A percentile compares a stretch with the other conserved stretches of the same genome.
phyloP scores from a whole-genome alignment of 1,140 invertebrate species.

The Asbolus verrucosus region DNA sequence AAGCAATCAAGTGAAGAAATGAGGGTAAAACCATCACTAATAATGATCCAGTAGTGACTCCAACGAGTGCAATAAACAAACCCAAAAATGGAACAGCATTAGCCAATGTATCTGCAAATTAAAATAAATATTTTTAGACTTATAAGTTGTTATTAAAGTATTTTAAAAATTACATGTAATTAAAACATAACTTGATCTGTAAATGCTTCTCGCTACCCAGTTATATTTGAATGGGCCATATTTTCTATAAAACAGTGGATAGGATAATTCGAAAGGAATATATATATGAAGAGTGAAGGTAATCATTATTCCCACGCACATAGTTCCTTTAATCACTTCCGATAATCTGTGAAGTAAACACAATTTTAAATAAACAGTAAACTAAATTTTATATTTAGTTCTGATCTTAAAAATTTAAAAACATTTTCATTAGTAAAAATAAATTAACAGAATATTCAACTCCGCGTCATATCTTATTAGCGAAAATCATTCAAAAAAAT shows the following conservation, averaged over 20 bases:
- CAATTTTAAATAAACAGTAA: too few relatives aligned
- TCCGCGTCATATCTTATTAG: too few relatives aligned
- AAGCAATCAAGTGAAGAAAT: constrained; percentile 7
- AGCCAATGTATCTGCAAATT: constrained; percentile 13
- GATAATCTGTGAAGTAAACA: too few relatives aligned
- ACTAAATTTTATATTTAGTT: too few relatives aligned
- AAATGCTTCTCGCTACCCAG: not conserved
- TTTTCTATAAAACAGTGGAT: constrained; percentile 16
- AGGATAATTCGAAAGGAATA: constrained; percentile 41
- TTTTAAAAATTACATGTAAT: constrained; percentile 14
- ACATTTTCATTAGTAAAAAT: too few relatives aligned
- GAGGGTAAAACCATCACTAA: constrained; percentile 23
- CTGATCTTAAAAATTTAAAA: too few relatives aligned
- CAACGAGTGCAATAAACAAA: constrained; percentile 22
- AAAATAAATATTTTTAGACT: constrained; percentile 1
- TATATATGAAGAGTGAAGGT: constrained; percentile 82
- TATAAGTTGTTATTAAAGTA: constrained; percentile 6
- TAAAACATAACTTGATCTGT: constrained; percentile 3
- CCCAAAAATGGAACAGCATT: constrained; percentile 28
- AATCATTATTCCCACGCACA: constrained; percentile 81
- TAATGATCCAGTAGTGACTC: constrained; percentile 2
- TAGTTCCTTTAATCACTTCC: constrained; percentile 73
- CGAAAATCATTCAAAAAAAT: too few relatives aligned
- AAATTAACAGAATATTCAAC: too few relatives aligned
- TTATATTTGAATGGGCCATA: constrained; percentile 31